Evolutionary conservation across 37 sponge, comb jelly and placozoan species (phyloP), one percentile per base, ranked within the genome.

Genomic region (Ianthella basta): DNA sequence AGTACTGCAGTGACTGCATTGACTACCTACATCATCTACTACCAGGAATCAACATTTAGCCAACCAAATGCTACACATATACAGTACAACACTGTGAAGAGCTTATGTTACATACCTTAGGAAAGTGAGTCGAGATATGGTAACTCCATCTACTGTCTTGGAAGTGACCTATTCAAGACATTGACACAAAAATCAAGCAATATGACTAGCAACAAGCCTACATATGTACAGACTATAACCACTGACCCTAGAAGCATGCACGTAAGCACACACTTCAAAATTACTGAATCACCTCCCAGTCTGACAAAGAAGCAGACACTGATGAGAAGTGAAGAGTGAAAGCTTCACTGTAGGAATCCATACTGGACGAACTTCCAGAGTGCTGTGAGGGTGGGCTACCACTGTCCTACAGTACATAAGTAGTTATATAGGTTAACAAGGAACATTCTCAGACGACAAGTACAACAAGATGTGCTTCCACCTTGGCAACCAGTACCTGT

Each of bases 61-160:
- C 6, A 3, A 44, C 50, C 6, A 44, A 10, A 8, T 44, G 8
- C 50, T 44, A 6, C 27, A 61, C 8, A 4, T 25, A 61, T 61
- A 25, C 63, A 61, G 10, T 61, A 25, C n/a, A 56, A 18, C 18
- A 56, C 59, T 19, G 59, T 15, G 18, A 19, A 56, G 59, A 56
- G 18, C 18, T 15, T 18, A 56, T 56, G 15, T 15, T 30, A 30
- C 70, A 32, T 32, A 69, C 70, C 34, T 30, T 0, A 35, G 34
- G 34, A 32, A 34, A 35, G 35, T 69, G 33, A 69, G 70, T 6
- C 27, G 70, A 69, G 70, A 69, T 69, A 69, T 14, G 34, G 35
- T 13, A 35, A 69, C 70, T 34, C 70, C 70, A 18, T 69, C 70
- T 18, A 69, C 35, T 32, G 35, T 69, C 70, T 69, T 69, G 29